Evolutionary conservation across 2,888 invertebrate genomes (phyloP), one percentile per base, ranked within the genome.

Genomic region (Dryococelus australis): DNA sequence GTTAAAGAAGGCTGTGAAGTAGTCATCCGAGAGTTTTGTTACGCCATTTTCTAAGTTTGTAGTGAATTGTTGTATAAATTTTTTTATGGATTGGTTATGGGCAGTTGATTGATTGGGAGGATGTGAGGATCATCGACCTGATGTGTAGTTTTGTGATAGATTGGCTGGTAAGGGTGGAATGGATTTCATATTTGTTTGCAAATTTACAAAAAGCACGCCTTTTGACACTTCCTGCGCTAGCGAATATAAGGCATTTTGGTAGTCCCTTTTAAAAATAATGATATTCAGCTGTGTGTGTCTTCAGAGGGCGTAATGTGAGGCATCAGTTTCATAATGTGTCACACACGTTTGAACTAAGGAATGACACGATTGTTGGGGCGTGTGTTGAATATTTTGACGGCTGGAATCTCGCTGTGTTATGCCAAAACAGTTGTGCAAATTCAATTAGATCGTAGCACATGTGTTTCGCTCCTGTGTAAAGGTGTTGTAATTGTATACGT

Each of bases 1-100:
- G 2, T 24, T n/a, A 10, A 20, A 65, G 65, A 85, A 85, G 35
- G 78, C 53, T 65, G 78, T 78, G 28, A 53, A 28, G 24, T 65
- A 51, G 53, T 47, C 26, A 35, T 86, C 43, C 35, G 43, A 86
- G 83, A 86, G 9, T 43, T 86, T 43, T 81, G 43, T 80, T 35
- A 88, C 88, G 88, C 88, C 88, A 88, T 88, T 88, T 87, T 88
- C 86, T 88, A 86, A 86, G 84, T 88, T 88, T 83, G 83, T 83
- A 78, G 84, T 65, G n/a, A 87, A 84, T 43, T 35, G 13, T 28
- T 84, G 79, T 80, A 79, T 86, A 85, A 43, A 85, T 28, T 47
- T 43, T 35, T 83, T 83, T 83, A 20, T 83, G 83, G 12, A 16
- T 27, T 35, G 27, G 35, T 43, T 35, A 83, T 28, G 83, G 35